These are phyloP conservation scores for Polia nebulosa DNA, from an alignment of 2,888 invertebrate genomes.

Conservation along the genomic window DNA sequence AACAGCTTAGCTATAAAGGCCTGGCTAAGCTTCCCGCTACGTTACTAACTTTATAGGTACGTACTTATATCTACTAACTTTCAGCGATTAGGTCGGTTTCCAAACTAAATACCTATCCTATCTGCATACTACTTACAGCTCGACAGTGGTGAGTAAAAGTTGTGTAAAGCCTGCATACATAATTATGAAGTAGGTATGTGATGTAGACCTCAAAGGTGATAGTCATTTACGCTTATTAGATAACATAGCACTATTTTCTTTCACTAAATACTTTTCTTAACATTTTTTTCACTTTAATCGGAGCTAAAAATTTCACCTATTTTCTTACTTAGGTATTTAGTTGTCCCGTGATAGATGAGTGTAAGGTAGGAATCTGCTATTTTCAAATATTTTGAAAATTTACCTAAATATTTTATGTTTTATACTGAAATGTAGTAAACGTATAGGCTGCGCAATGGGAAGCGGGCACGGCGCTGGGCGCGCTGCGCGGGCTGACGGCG, in stretches of 20 bases:
- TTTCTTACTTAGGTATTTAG: conserved; percentile 53
- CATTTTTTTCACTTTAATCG: conserved; percentile 33
- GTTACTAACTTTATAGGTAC: conserved; percentile 57
- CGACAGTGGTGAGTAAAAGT: conserved; percentile 60
- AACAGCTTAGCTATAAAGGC: conserved; percentile 72
- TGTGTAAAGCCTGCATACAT: conserved; percentile 42
- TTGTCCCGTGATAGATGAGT: conserved; percentile 44
- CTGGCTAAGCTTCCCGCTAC: conserved; percentile 78
- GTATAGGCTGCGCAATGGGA: conserved; percentile 88
- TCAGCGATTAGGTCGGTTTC: conserved; percentile 40
- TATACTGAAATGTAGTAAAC: conserved; percentile 38
- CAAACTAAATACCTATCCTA: conserved; percentile 14
- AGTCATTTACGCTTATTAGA: conserved; percentile 61
- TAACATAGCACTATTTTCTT: conserved; percentile 54
- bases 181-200: conserved; percentile 35
- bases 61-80: conserved; percentile 45
- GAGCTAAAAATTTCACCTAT: conserved; percentile 40
- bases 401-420: conserved; percentile 12
- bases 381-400: conserved; percentile 6
- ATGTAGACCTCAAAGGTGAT: conserved; percentile 56
- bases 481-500: conserved; percentile 96
- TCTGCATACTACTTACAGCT: conserved; percentile 19
- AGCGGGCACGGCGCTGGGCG: conserved; percentile 94
- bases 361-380: conserved; percentile 47
- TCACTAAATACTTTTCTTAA: conserved; percentile 18